Percentiles rank a stretch among this genome's conserved stretches.
phyloP scores from a whole-genome alignment of 2,888 invertebrate species.

The Parochlus steinenii region DNA sequence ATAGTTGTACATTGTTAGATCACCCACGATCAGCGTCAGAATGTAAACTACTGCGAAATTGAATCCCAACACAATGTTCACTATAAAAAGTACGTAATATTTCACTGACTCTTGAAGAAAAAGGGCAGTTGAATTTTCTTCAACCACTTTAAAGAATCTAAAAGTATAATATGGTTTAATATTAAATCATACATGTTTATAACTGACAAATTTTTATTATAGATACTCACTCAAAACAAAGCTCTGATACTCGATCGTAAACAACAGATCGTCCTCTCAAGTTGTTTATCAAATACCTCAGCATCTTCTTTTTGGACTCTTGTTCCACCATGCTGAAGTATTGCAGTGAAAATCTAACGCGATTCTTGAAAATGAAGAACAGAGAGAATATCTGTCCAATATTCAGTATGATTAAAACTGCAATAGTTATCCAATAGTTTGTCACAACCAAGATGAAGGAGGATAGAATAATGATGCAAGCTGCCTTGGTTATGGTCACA shows the following conservation, averaged over 20 bases:
- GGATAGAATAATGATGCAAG: constrained; percentile 1
- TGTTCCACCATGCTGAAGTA: constrained; percentile 11
- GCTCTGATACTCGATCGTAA: constrained; percentile 12
- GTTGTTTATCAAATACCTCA: constrained; percentile 7
- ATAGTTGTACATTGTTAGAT: constrained; percentile 11
- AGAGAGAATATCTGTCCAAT: constrained; percentile 3
- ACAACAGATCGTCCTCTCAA: constrained; percentile 13
- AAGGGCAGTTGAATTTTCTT: constrained; percentile 13
- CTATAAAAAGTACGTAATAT: constrained; percentile 12
- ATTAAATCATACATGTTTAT: background rate
- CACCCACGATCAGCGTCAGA: constrained; percentile 4
- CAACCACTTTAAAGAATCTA: constrained; percentile 6
- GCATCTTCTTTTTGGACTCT: constrained; percentile 11
- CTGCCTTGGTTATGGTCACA: constrained; percentile 3
- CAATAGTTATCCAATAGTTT: constrained; percentile 7
- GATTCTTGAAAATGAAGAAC: constrained; percentile 5
- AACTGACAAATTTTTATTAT: too few relatives aligned
- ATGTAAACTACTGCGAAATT: constrained; percentile 5
- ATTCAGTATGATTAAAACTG: constrained; percentile 4
- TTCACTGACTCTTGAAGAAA: constrained; percentile 12
- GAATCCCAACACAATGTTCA: constrained; percentile 8
- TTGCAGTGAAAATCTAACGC: constrained; percentile 8
- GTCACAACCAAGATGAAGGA: background rate
- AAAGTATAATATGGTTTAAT: background rate
- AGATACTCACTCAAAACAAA: constrained; percentile 12